Percentiles rank a stretch among this genome's conserved stretches.
These are phyloP conservation scores for Melieria omissa DNA, from an alignment of 2,888 invertebrate species.

Conservation along the genomic window DNA sequence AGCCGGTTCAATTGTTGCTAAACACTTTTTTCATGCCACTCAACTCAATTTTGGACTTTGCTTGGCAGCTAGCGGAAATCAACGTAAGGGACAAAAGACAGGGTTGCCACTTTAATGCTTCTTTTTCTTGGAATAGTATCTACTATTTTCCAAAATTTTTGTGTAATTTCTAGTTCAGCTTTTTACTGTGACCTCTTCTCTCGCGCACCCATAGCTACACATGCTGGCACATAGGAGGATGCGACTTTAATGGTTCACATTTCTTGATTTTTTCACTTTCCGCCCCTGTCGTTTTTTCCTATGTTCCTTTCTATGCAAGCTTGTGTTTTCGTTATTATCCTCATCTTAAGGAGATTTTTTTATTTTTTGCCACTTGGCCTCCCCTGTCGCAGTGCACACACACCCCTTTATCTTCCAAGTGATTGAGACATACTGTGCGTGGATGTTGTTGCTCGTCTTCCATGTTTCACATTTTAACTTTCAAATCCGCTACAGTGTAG, in stretches of 20 bases:
- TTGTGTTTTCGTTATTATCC: not conserved
- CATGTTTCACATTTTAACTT: conserved; percentile 30
- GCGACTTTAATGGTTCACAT: conserved; percentile 29
- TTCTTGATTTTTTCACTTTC: conserved; percentile 19
- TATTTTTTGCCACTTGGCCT: too few relatives aligned
- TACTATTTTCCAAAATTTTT: not conserved
- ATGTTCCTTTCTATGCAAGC: not conserved
- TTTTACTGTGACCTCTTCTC: conserved; percentile 16
- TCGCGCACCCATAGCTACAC: too few relatives aligned
- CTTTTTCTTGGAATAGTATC: not conserved
- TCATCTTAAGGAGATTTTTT: not conserved
- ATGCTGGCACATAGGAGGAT: conserved; percentile 16
- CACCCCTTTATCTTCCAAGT: not conserved
- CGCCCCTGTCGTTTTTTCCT: not conserved
- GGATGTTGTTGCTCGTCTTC: not conserved
- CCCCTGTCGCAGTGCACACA: too few relatives aligned
- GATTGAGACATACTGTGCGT: conserved; percentile 4
- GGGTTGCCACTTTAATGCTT: too few relatives aligned
- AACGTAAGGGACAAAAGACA: too few relatives aligned
- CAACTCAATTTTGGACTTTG: too few relatives aligned
- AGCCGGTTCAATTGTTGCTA: conserved; percentile 27
- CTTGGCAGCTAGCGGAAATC: too few relatives aligned
- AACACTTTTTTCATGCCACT: conserved; percentile 24
- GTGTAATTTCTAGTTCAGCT: conserved; percentile 8
- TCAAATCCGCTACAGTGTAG: conserved; percentile 5